Percentiles rank a stretch among this genome's conserved stretches.
Evolutionary conservation across 2,888 invertebrate genomes (phyloP).

Genomic region (Anorthoa munda): DNA sequence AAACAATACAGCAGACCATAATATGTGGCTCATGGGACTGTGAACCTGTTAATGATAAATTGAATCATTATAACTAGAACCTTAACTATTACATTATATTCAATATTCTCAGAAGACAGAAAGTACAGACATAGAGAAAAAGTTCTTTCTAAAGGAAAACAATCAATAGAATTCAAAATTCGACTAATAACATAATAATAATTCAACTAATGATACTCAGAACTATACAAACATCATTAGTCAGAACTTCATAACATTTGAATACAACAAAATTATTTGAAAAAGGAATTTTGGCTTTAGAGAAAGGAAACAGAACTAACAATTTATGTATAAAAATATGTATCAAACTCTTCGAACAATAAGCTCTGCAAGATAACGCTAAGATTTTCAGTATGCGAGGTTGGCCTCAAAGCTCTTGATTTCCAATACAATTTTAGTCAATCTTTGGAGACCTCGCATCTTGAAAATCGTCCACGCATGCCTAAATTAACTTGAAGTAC

Average conservation of each 20-base stretch:
- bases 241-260: no score
- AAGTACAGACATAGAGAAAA: not conserved
- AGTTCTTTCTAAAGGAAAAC: slow-evolving; percentile 11
- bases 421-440: slow-evolving; percentile 12
- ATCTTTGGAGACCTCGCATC: slow-evolving; percentile 12
- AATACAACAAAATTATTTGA: slow-evolving; percentile 2
- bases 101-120: slow-evolving; percentile 13
- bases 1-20: no score
- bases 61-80: slow-evolving; percentile 47
- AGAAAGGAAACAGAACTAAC: slow-evolving; percentile 31
- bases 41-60: slow-evolving; percentile 34
- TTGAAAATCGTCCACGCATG: slow-evolving; percentile 24
- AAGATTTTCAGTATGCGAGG: slow-evolving; percentile 8
- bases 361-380: slow-evolving; percentile 28
- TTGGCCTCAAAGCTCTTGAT: slow-evolving; percentile 9
- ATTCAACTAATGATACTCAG: no score
- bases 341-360: slow-evolving; percentile 33
- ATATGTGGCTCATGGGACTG: no score
- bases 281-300: slow-evolving; percentile 4
- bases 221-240: no score
- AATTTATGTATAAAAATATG: slow-evolving; percentile 45
- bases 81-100: slow-evolving; percentile 48
- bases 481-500: slow-evolving; percentile 44
- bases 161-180: not conserved
- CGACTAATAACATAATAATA: no score